These are phyloP conservation scores for Dryobota labecula DNA, from an alignment of 2,888 invertebrate genomes.

Conservation along the genomic window DNA sequence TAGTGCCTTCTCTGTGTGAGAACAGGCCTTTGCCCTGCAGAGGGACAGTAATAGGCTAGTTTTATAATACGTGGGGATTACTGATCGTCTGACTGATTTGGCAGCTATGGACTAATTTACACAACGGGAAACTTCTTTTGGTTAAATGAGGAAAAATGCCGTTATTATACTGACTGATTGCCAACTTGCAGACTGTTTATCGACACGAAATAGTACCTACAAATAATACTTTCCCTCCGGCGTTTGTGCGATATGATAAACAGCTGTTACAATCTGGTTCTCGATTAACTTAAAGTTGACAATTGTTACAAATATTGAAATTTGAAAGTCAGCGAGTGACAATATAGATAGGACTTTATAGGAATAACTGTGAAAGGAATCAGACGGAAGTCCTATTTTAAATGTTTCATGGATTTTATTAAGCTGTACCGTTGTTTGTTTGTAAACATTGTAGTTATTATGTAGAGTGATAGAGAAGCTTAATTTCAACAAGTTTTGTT, in stretches of 20 bases:
- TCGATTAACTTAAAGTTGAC: conserved; percentile 48
- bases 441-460: conserved; percentile 23
- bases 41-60: too few species aligned
- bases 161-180: conserved; percentile 45
- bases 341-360: conserved; percentile 33
- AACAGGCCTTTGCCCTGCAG: too few species aligned
- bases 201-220: conserved; percentile 32
- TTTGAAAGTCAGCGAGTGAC: conserved; percentile 37
- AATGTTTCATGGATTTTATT: conserved; percentile 38
- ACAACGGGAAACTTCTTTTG: neutral
- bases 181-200: conserved; percentile 24
- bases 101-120: neutral
- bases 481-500: neutral
- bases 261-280: conserved; percentile 39
- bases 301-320: conserved; percentile 55
- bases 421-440: conserved; percentile 2
- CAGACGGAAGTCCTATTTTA: conserved; percentile 9
- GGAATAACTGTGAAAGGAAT: conserved; percentile 17
- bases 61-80: neutral
- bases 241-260: conserved; percentile 52
- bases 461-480: conserved; percentile 11
- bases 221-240: conserved; percentile 52
- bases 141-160: conserved; percentile 35
- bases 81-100: conserved; percentile 8
- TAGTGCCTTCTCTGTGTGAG: too few species aligned